Conservation (phyloP, 2,797 vertebrate species). For the Catostomus latipinnis region DNA sequence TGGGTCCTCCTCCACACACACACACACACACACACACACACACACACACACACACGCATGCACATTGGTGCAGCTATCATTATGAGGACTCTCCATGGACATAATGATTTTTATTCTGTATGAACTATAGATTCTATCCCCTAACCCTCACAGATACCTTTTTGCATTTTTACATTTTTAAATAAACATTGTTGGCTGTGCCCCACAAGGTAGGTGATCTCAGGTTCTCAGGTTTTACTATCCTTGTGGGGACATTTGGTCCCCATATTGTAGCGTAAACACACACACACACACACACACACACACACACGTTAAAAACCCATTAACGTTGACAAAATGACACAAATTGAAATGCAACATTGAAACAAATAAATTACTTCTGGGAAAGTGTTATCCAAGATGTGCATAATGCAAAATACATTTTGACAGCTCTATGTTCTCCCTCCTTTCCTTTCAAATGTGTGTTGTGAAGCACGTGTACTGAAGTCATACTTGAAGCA, state of each 20-base stretch:
- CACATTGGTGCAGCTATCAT: too few species aligned
- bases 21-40: slow-evolving; percentile 39
- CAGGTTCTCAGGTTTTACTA: too few species aligned
- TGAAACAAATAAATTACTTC: slow-evolving; percentile 15
- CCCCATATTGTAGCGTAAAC: not conserved
- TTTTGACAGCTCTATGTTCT: slow-evolving; percentile 18
- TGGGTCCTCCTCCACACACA: slow-evolving; percentile 59
- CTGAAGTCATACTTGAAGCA: not conserved
- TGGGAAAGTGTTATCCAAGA: slow-evolving; percentile 19
- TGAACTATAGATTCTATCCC: too few species aligned
- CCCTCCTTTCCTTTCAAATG: not conserved
- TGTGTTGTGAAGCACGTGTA: not conserved
- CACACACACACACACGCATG: slow-evolving; percentile 35
- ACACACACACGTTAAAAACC: slow-evolving; percentile 39
- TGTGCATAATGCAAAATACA: slow-evolving; percentile 6
- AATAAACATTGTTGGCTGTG: too few species aligned
- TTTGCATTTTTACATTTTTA: too few species aligned
- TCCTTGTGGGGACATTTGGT: too few species aligned
- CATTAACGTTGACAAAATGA: slow-evolving; percentile 25
- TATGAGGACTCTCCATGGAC: too few species aligned
- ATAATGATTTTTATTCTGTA: too few species aligned
- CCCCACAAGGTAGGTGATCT: too few species aligned
- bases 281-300: slow-evolving; percentile 38
- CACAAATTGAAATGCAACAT: slow-evolving; percentile 30
- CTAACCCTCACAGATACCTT: too few species aligned